These are phyloP conservation scores for Cryptus viduatorius DNA, from an alignment of 2,888 invertebrate species.

Conservation along the genomic window DNA sequence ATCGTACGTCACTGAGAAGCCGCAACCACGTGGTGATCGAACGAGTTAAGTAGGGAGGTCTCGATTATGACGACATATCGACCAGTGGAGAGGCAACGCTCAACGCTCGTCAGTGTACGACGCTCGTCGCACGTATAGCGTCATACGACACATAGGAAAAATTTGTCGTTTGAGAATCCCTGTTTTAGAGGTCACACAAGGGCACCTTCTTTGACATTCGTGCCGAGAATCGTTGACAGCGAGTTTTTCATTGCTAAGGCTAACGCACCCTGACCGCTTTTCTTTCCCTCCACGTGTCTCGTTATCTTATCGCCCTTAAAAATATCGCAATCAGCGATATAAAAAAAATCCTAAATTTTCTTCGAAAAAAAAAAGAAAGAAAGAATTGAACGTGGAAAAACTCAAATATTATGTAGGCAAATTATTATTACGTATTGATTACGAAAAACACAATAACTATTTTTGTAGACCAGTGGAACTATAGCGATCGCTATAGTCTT, in stretches of 20 bases:
- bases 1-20: constrained; percentile 49
- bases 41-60: constrained; percentile 57
- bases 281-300: background rate
- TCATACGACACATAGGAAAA: constrained; percentile 22
- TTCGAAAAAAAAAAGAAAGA: no score
- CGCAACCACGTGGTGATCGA: constrained; percentile 63
- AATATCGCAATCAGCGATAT: no score
- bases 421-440: constrained; percentile 13
- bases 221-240: constrained; percentile 65
- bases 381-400: no score
- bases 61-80: constrained; percentile 75
- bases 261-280: constrained; percentile 52
- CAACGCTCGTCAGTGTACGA: constrained; percentile 43
- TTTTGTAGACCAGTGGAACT: constrained; percentile 1
- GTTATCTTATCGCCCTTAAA: background rate
- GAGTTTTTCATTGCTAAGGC: constrained; percentile 69
- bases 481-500: background rate
- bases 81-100: constrained; percentile 68
- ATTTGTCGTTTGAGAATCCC: constrained; percentile 74
- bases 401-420: background rate
- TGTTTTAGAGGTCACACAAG: constrained; percentile 79
- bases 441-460: constrained; percentile 12
- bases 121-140: constrained; percentile 49
- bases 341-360: no score
- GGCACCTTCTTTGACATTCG: constrained; percentile 80